Evolutionary conservation across 2,888 invertebrate species (phyloP), one percentile per base, ranked within the genome.

Genomic region (Erynnis tages): DNA sequence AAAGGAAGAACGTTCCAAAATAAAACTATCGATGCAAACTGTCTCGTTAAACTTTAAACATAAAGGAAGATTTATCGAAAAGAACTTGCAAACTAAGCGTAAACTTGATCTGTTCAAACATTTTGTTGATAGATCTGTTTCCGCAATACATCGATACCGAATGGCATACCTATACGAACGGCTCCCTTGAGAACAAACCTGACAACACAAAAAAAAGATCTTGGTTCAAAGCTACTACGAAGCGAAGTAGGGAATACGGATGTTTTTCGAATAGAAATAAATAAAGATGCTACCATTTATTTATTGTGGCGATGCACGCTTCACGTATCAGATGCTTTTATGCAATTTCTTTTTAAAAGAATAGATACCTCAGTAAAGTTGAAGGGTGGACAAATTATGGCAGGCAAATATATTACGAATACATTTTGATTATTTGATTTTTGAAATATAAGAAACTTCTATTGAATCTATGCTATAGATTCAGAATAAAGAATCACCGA

Each of bases 81-180:
- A 14, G 32, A 32, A 32, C 13, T 32, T 14, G 32, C 44, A 40
- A 43, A 54, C 25, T 32, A 48, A 43, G 34, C 32, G 34, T 27
- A 40, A 53, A 57, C 48, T 54, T 55, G 52, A 57, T 50, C 48
- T 41, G 53, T 57, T 55, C 53, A 55, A 57, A 57, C 53, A 53
- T 32, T 30, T 19, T 30, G 16, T 48, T 48, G 40, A 38, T 29
- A 38, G 37, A 40, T 23, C 23, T 48, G 5, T 46, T 25, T 10
- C 35, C n/a, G 30, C 16, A 37, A 43, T 21, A 13, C 14, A 16
- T 7, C 4, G 19, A 19, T 45, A 4, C 34, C 10, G 10, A 1
- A 13, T 8, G 25, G n/a, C 29, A 14, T 38, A 21, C 11, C 14
- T 13, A 13, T 38, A 47, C 30, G 23, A 40, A 41, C 41, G 41